These are phyloP conservation scores for Caenorhabditis parvicauda DNA, from an alignment of 2,888 invertebrate species.

Conservation along the genomic window DNA sequence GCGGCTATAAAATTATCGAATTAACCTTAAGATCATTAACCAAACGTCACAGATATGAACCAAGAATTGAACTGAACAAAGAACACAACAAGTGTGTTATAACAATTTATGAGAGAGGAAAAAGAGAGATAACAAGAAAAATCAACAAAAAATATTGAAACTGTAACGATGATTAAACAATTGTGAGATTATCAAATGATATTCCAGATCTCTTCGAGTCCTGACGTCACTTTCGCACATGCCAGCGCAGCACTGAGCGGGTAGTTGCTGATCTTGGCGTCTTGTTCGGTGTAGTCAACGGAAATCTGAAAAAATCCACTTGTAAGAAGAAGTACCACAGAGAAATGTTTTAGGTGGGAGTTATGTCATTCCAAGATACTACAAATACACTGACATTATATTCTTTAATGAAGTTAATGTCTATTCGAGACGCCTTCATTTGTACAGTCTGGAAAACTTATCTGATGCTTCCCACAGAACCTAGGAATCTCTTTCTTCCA, in stretches of 20 bases:
- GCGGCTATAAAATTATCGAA: too few species aligned
- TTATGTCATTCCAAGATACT: too few species aligned
- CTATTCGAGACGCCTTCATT: too few species aligned
- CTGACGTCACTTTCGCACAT: slow-evolving; percentile 79
- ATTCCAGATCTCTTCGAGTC: slow-evolving; percentile 57
- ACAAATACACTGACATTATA: too few species aligned
- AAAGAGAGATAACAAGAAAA: neutral
- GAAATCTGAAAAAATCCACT: slow-evolving; percentile 68
- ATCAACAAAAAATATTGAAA: neutral
- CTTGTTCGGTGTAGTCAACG: slow-evolving; percentile 83
- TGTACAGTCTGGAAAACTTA: too few species aligned
- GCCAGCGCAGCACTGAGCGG: slow-evolving; percentile 93
- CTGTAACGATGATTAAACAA: neutral
- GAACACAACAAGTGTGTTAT: neutral
- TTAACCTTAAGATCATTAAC: too few species aligned
- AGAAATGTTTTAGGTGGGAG: too few species aligned
- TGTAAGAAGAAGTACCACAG: too few species aligned
- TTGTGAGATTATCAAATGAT: slow-evolving; percentile 43
- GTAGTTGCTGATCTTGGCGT: slow-evolving; percentile 88
- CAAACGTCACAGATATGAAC: too few species aligned
- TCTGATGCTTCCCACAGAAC: too few species aligned
- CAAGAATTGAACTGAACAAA: neutral
- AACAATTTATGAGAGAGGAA: neutral
- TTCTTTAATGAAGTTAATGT: too few species aligned
- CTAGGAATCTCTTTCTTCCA: too few species aligned